Base-by-base conservation (phyloP, 1,140 invertebrate genomes). In the Leptinotarsa undecemlineata region DNA sequence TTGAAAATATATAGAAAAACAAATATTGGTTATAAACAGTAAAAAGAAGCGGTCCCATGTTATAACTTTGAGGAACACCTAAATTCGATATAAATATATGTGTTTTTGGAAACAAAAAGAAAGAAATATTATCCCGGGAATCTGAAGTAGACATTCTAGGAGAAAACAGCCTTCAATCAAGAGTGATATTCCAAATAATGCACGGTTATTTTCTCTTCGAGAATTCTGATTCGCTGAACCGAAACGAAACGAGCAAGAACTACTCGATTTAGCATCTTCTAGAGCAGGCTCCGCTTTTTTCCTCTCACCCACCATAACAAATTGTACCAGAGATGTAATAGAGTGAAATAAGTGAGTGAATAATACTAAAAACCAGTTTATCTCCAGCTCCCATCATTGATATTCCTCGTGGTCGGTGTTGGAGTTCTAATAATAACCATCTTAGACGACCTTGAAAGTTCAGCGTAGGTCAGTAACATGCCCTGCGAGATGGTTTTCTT, bases 401-500 rank as follows among this genome's bases (percentile, higher is more conserved):
- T 77, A 71, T 76, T 74, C 75, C 60, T 74, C 72, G 69, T 78
- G 62, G 20, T 64, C 20, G 63, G 72, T 67, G 74, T 71, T 66
- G 66, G 69, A 61, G 73, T 72, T 76, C 78, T 79, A 79, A 77
- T 79, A 76, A 79, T 79, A 79, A 69, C 76, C 68, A 68, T 72
- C 72, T 74, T 73, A 72, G 72, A 77, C 79, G 79, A 77, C 79
- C 79, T 80, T 80, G 79, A 78, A 66, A 72, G 79, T 80, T 80
- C 79, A 80, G 69, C 77, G 20, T 77, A 75, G 77, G 79, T 79
- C 76, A 78, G 79, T 80, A 74, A 78, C 76, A 57, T 73, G 74
- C 76, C 75, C 61, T 74, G 70, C 26, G 74, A 60, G 63, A 57
- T 57, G 15, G 51, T 64, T 61, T 51, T 21, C 60, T 70, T 74